Evolutionary conservation across 2,888 invertebrate genomes (phyloP), one percentile per base, ranked within the genome.

Genomic region (Ditylenchus weischeri): DNA sequence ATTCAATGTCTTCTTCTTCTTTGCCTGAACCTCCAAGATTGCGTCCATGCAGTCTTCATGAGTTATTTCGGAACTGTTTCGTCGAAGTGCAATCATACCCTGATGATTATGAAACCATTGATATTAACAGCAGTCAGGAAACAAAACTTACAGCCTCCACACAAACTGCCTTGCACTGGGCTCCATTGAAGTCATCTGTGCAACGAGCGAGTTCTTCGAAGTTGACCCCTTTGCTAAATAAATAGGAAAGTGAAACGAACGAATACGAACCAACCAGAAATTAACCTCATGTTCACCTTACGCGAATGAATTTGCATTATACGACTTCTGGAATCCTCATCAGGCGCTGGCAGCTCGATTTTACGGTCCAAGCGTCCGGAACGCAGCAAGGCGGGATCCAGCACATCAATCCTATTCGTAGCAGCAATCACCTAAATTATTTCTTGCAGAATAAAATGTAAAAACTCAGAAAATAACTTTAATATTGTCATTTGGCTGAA

Each of bases 41-140:
- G 96, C 98, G 86, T 99, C 98, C 94, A 98, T 98, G 83, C 96
- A 95, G 85, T 99, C 98, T 85, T 99, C 98, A 83, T 98, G 98
- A 0, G 91, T 92, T 65, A 98, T 92, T 64, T 91, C 90, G 38
- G 89, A 89, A 47, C 96, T 96, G 75, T 92, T 93, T 70, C 98
- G 88, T 66, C 98, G 88, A 62, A 98, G 86, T 0, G 98, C 98
- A 83, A 98, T 98, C 98, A 98, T 98, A 84, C 98, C 98, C 89
- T 89, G 11, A 8, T 6, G 8, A 6, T 29, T 2, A 29, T 29
- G 5, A 29, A 29, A 2, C 29, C 2, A 29, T 29, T 29, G 29
- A 29, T 6, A 4, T 6, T 29, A 29, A 5, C 29, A 29, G 29
- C 29, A 29, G 5, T 29, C 29, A n/a, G 29, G 29, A 29, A 21